phyloP scores from a whole-genome alignment of 2,797 vertebrate genomes.

The Acanthornis magna region DNA sequence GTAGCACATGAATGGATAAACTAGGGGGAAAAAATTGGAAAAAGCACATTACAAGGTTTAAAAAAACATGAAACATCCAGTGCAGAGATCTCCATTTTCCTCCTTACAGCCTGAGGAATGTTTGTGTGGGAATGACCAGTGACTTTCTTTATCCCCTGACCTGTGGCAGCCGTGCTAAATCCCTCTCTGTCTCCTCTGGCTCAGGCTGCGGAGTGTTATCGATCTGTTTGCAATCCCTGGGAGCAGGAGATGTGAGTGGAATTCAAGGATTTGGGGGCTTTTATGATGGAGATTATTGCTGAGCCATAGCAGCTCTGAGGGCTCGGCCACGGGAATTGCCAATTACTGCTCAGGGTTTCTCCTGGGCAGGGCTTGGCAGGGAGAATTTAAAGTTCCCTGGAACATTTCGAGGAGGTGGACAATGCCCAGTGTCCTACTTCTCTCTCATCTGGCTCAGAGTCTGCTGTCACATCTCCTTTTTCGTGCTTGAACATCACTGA shows the following conservation, averaged over 20 bases:
- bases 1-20: constrained; percentile 43
- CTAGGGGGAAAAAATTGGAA: neutral
- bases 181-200: neutral
- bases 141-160: constrained; percentile 23
- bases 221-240: constrained; percentile 39
- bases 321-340: neutral
- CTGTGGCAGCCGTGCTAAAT: constrained; percentile 11
- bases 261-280: constrained; percentile 23
- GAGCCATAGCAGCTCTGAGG: neutral
- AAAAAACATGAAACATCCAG: neutral
- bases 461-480: neutral
- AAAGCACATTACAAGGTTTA: neutral
- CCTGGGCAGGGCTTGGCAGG: neutral
- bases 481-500: neutral
- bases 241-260: constrained; percentile 36
- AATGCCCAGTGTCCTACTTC: neutral
- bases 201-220: neutral
- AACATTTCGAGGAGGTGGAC: neutral
- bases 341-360: neutral
- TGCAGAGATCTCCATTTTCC: neutral
- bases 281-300: constrained; percentile 31
- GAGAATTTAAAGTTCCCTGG: neutral
- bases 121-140: neutral
- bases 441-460: neutral
- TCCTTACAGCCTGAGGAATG: neutral